A percentile compares a stretch with the other conserved stretches of the same genome.
These are phyloP conservation scores for Buceros bicornis DNA, from an alignment of 2,797 vertebrate species.

Conservation along the genomic window DNA sequence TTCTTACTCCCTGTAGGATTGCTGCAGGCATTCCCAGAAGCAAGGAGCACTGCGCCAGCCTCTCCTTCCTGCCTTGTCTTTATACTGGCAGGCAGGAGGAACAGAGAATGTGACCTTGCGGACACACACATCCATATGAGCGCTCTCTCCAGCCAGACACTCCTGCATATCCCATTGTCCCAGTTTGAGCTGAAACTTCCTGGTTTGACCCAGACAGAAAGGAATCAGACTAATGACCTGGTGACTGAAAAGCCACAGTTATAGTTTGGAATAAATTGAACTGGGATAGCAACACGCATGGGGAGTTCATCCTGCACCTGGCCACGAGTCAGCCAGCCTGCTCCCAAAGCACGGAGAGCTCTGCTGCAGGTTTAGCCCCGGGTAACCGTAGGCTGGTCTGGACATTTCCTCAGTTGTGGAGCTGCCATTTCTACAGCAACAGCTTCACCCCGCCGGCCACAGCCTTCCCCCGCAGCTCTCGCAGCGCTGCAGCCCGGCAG, in stretches of 20 bases:
- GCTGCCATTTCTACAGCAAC: rapidly evolving
- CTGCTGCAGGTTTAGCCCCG: not conserved
- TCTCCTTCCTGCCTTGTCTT: not conserved
- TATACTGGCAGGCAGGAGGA: not conserved
- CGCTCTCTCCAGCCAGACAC: not conserved
- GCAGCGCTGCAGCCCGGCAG: not conserved
- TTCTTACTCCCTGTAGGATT: not conserved
- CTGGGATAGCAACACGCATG: rapidly evolving
- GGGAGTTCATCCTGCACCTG: not conserved
- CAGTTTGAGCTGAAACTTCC: too few species aligned
- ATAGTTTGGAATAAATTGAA: not conserved
- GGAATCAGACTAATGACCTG: not conserved
- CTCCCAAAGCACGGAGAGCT: rapidly evolving
- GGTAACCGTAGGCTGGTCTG: rapidly evolving
- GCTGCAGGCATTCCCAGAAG: not conserved
- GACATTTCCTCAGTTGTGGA: rapidly evolving
- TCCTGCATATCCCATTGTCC: not conserved
- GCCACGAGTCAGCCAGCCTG: rapidly evolving
- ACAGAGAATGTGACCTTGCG: not conserved
- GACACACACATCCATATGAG: rapidly evolving
- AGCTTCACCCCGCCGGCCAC: rapidly evolving
- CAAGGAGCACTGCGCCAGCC: not conserved
- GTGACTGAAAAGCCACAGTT: not conserved
- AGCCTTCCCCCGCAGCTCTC: rapidly evolving
- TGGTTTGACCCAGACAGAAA: not conserved